A percentile compares a stretch with the other conserved stretches of the same genome.
Evolutionary conservation across 1,140 invertebrate genomes (phyloP).

Genomic region (Drosophila sturtevanti): DNA sequence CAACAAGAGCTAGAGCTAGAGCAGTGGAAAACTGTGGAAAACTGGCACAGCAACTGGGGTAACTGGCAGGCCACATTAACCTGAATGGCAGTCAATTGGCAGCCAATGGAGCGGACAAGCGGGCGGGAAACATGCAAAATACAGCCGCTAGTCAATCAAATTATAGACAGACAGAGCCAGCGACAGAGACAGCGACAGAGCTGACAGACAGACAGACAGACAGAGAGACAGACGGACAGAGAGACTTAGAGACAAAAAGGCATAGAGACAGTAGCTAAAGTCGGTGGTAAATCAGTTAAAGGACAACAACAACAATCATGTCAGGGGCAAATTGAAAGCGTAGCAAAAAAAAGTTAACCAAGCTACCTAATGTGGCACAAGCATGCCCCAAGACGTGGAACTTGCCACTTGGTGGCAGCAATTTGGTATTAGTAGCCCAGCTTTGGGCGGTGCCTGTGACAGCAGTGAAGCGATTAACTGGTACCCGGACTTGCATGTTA

Average conservation of each 20-base stretch:
- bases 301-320: conserved; percentile 78
- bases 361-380: conserved; percentile 53
- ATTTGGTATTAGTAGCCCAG: background rate
- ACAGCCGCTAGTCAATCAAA: conserved; percentile 77
- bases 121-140: conserved; percentile 60
- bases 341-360: conserved; percentile 19
- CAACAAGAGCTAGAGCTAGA: conserved; percentile 40
- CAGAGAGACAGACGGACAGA: conserved; percentile 30
- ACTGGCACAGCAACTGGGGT: conserved; percentile 59
- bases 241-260: background rate
- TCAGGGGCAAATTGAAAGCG: conserved; percentile 62
- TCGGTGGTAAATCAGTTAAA: conserved; percentile 74
- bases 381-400: conserved; percentile 18
- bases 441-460: conserved; percentile 16
- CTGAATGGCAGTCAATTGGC: conserved; percentile 69
- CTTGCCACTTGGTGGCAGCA: background rate
- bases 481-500: conserved; percentile 59
- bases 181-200: background rate
- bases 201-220: conserved; percentile 2
- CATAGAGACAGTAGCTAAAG: conserved; percentile 44
- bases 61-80: conserved; percentile 60
- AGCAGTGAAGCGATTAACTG: conserved; percentile 37
- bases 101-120: conserved; percentile 53
- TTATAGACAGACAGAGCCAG: conserved; percentile 48
- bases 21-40: conserved; percentile 43